Base-by-base conservation (phyloP, 2,113 vertebrate species). In the Capreolus pygargus region DNA sequence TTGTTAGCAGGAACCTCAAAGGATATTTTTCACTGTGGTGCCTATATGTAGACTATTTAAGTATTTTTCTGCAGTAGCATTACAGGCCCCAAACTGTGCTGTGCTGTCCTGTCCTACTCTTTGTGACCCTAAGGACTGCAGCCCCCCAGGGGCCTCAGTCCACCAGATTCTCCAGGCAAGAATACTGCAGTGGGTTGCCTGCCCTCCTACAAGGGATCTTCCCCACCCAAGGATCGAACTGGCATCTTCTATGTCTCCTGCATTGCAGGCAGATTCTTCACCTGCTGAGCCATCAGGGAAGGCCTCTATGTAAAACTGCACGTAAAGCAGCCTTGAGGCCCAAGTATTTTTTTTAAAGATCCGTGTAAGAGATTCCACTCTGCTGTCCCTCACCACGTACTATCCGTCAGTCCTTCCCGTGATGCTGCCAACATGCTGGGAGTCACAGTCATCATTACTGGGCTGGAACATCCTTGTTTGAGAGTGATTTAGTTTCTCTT, bases 1-100 rank as follows among this genome's bases (percentile, higher is more conserved):
- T 1, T 2, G 60, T 93, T 57, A 88, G 2, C 67, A 86, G 67
- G 43, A 79, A 90, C 13, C 55, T 91, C 55, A 39, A 74, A 83
- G 89, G 30, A 55, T 15, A 45, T n/a, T 97, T 95, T 86, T 82
- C 76, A 94, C 16, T 89, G 85, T 15, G 85, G 52, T 97, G 86
- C 50, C 57, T 95, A 47, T 79, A 79, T 36, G 47, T 76, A 55
- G 88, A 86, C 39, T 27, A 27, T 43, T 14, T 76, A 76, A 76
- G 39, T 15, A 76, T 43, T 43, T 76, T 43, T 76, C 70, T 43
- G 70, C 70, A 76, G 39, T 27, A 27, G 70, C 70, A 76, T 39
- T 43, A 76, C 0, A 43, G 12, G 39, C 70, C 39, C 70, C 12
- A 27, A 76, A 76, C 36, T 76, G 36, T 7, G 23, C 23, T 76